These are phyloP conservation scores for Meriones psammophilus DNA, from an alignment of 2,797 vertebrate species.

Conservation along the genomic window DNA sequence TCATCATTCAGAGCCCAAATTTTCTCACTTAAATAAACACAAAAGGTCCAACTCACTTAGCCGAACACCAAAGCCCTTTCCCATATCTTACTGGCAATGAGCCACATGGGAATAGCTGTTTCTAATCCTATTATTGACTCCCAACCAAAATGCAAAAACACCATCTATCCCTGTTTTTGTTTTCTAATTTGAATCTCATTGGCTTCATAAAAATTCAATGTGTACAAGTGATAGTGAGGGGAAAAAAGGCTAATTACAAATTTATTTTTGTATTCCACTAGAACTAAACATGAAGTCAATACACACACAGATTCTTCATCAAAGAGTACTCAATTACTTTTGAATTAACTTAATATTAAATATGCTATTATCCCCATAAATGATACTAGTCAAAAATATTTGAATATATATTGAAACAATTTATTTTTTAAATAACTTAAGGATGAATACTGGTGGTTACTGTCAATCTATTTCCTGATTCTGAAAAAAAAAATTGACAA, in stretches of 20 bases:
- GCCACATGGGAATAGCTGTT: background rate
- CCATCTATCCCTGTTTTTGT: background rate
- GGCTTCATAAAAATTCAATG: background rate
- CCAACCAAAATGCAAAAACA: background rate
- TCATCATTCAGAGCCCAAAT: background rate
- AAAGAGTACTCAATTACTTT: background rate
- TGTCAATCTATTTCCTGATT: background rate
- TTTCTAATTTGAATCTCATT: background rate
- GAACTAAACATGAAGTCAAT: background rate
- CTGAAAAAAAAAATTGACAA: background rate
- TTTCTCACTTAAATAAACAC: slow-evolving; percentile 28
- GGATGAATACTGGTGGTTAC: background rate
- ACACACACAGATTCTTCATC: background rate
- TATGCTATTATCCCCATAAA: background rate
- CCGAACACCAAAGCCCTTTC: background rate
- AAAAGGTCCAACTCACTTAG: background rate
- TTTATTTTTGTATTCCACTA: background rate
- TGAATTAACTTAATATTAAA: background rate
- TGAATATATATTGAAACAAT: background rate
- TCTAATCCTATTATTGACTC: background rate
- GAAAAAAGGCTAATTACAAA: slow-evolving; percentile 1
- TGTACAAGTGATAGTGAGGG: background rate
- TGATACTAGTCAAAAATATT: background rate
- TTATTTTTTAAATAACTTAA: background rate
- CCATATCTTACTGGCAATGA: background rate